Percentiles rank a stretch among this genome's conserved stretches.
phyloP scores from a whole-genome alignment of 2,113 vertebrate genomes.

The Urocitellus parryii region DNA sequence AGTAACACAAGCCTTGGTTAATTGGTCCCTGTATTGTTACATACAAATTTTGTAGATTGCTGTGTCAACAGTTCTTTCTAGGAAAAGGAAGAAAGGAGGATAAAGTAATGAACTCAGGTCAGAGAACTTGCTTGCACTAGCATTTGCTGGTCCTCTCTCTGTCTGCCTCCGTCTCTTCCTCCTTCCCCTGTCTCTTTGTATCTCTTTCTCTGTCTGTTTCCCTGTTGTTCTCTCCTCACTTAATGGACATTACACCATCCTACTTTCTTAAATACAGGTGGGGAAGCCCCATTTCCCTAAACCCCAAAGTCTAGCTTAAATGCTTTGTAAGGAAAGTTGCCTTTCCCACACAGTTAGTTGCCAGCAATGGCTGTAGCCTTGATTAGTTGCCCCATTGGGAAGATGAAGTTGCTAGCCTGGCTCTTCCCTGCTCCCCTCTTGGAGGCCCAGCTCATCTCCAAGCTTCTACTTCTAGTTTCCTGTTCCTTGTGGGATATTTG shows the following conservation, averaged over 20 bases:
- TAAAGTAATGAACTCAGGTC: background rate
- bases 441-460: background rate
- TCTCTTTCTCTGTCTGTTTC: background rate
- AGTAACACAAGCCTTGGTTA: background rate
- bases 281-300: background rate
- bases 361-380: background rate
- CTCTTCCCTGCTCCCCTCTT: background rate
- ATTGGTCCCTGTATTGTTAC: background rate
- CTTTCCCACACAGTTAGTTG: accelerated
- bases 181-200: accelerated
- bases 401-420: background rate
- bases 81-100: background rate
- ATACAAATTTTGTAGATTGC: background rate
- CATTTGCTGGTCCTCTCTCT: background rate
- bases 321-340: background rate
- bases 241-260: background rate
- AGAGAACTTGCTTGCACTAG: background rate
- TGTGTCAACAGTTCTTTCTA: slow-evolving; percentile 1
- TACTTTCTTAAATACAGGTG: background rate
- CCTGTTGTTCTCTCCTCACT: background rate
- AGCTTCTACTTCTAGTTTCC: background rate
- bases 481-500: background rate
- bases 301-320: background rate
- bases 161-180: background rate
- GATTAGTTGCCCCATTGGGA: accelerated